Evolutionary conservation across 2,113 vertebrate species (phyloP).

Genomic region (Dicaeum eximium): DNA sequence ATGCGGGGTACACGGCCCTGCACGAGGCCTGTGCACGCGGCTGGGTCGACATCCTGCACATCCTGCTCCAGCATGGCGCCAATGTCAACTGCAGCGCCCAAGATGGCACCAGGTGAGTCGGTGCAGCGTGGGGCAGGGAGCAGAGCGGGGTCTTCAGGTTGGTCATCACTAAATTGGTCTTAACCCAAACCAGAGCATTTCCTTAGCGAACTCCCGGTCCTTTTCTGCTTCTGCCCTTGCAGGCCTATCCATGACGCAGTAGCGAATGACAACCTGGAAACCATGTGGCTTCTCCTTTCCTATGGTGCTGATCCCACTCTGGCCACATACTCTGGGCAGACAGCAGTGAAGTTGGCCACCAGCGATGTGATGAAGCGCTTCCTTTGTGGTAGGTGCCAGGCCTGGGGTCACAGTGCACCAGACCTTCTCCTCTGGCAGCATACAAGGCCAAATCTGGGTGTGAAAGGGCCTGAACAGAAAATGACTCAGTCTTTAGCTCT

Average conservation of each 20-base stretch:
- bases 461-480: background rate
- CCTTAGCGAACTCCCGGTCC: rapidly evolving
- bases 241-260: conserved; percentile 97
- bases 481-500: background rate
- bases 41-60: conserved; percentile 91
- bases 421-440: background rate
- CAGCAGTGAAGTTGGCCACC: conserved; percentile 90
- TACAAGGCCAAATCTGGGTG: background rate
- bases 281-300: conserved; percentile 93
- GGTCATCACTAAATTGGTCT: background rate
- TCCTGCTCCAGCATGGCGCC: conserved; percentile 91
- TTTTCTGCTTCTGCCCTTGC: background rate
- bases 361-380: conserved; percentile 91
- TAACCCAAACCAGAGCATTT: background rate
- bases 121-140: background rate
- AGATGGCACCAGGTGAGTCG: conserved; percentile 89
- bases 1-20: conserved; percentile 94
- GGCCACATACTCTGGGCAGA: conserved; percentile 97
- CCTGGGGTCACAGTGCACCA: background rate
- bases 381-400: conserved; percentile 80
- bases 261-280: conserved; percentile 93
- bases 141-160: rapidly evolving
- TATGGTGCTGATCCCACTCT: conserved; percentile 96
- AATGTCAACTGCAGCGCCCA: conserved; percentile 98
- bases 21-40: conserved; percentile 93